Conservation (phyloP, 2,113 vertebrate species). For the Aegotheles bennettii region DNA sequence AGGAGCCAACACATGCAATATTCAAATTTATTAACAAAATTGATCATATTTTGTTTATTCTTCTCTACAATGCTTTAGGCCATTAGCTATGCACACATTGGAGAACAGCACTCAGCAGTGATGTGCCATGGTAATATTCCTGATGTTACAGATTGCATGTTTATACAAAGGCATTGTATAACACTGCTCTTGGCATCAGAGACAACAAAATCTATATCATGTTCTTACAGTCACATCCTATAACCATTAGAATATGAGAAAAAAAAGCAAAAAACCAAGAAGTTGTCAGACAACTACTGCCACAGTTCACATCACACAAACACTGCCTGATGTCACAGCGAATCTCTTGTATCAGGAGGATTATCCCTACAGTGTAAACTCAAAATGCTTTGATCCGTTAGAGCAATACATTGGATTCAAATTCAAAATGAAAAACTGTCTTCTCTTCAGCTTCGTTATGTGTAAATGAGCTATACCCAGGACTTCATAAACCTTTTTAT, state of each 20-base stretch:
- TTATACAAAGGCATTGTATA: not conserved
- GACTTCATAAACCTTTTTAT: not conserved
- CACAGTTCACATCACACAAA: constrained; percentile 12
- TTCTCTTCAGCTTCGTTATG: not conserved
- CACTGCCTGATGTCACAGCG: not conserved
- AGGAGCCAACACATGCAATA: not conserved
- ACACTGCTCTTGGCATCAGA: not conserved
- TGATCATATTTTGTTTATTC: not conserved
- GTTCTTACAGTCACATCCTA: constrained; percentile 11
- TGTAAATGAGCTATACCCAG: not conserved
- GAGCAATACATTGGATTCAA: not conserved
- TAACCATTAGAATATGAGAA: not conserved
- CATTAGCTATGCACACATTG: not conserved
- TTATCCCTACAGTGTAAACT: not conserved
- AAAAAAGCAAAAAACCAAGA: not conserved
- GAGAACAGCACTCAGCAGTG: not conserved
- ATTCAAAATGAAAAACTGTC: not conserved
- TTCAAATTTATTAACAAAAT: not conserved
- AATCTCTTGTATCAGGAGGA: not conserved
- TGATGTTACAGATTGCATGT: not conserved
- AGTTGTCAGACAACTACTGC: constrained; percentile 13
- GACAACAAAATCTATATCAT: not conserved
- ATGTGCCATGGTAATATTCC: not conserved
- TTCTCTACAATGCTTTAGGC: not conserved
- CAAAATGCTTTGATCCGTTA: not conserved